phyloP scores from a whole-genome alignment of 2,888 invertebrate genomes.

The Eupsilia transversa region DNA sequence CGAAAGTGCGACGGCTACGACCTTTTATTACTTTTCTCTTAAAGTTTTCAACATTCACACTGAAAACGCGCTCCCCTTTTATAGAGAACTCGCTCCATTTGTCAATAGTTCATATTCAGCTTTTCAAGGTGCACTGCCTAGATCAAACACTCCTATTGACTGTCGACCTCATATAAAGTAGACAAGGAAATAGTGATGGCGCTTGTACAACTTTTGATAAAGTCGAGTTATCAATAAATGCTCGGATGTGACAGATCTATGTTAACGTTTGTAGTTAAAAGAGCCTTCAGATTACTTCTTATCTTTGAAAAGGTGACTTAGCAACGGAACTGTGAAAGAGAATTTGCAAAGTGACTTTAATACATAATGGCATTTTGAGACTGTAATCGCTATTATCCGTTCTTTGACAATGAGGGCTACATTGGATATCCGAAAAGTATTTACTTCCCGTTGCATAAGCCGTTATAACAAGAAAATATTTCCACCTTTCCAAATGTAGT shows the following conservation, averaged over 20 bases:
- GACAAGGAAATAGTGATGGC: slow-evolving; percentile 56
- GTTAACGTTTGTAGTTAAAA: slow-evolving; percentile 35
- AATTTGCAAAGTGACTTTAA: slow-evolving; percentile 25
- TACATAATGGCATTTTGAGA: slow-evolving; percentile 8
- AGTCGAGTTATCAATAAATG: slow-evolving; percentile 51
- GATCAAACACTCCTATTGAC: slow-evolving; percentile 42
- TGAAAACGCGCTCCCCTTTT: slow-evolving; percentile 33
- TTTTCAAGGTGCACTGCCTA: slow-evolving; percentile 38
- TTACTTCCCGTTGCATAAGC: neutral
- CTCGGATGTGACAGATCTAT: slow-evolving; percentile 48
- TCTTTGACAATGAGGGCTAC: neutral
- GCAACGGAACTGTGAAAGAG: slow-evolving; percentile 26
- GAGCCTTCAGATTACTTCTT: slow-evolving; percentile 52
- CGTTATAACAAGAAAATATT: slow-evolving; percentile 10
- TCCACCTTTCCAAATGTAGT: neutral
- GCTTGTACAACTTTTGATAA: slow-evolving; percentile 49
- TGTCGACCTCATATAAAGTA: slow-evolving; percentile 56
- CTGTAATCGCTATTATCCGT: neutral
- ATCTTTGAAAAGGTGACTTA: slow-evolving; percentile 46
- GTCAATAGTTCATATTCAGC: slow-evolving; percentile 30
- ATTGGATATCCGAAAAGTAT: neutral
- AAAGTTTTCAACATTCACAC: slow-evolving; percentile 17
- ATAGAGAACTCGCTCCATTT: slow-evolving; percentile 40
- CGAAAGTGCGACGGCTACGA: slow-evolving; percentile 12
- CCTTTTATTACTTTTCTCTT: slow-evolving; percentile 30